Conservation (phyloP, 2,888 invertebrate species). For the Ernsta delagoae region DNA sequence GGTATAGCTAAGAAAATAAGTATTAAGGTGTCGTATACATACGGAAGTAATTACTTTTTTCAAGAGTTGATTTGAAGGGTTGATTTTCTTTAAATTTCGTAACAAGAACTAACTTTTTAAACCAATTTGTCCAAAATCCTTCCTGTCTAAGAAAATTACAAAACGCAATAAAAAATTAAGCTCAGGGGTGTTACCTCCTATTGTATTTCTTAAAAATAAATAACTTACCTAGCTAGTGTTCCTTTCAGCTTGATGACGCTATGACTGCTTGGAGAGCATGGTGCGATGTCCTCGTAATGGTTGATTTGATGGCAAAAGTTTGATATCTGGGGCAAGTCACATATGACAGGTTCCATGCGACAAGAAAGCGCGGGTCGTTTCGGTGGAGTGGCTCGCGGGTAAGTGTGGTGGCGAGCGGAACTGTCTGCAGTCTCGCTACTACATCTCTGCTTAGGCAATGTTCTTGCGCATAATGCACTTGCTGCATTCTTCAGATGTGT, state of each 20-base stretch:
- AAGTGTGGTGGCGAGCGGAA: slow-evolving; percentile 72
- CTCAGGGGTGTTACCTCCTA: too few relatives aligned
- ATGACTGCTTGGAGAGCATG: slow-evolving; percentile 55
- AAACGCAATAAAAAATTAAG: too few relatives aligned
- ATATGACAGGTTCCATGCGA: slow-evolving; percentile 66
- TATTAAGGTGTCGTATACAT: too few relatives aligned
- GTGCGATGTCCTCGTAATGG: slow-evolving; percentile 50
- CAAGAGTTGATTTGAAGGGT: too few relatives aligned
- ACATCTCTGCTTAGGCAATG: slow-evolving; percentile 77
- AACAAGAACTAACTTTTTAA: too few relatives aligned
- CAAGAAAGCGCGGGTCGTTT: slow-evolving; percentile 70
- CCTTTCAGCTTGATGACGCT: slow-evolving; percentile 67
- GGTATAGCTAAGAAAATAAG: too few relatives aligned
- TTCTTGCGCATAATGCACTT: slow-evolving; percentile 75
- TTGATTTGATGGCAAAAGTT: slow-evolving; percentile 56
- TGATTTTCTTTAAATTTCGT: too few relatives aligned
- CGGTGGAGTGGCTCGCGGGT: slow-evolving; percentile 70
- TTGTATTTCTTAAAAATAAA: background rate
- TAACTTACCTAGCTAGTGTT: slow-evolving; percentile 70
- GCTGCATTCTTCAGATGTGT: slow-evolving; percentile 79
- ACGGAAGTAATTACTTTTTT: too few relatives aligned
- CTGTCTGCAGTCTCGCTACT: slow-evolving; percentile 60
- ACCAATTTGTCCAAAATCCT: too few relatives aligned
- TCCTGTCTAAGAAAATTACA: too few relatives aligned
- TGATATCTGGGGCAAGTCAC: slow-evolving; percentile 53